These are phyloP conservation scores for Cataglyphis albicans DNA, from an alignment of 2,888 invertebrate species.

Conservation along the genomic window DNA sequence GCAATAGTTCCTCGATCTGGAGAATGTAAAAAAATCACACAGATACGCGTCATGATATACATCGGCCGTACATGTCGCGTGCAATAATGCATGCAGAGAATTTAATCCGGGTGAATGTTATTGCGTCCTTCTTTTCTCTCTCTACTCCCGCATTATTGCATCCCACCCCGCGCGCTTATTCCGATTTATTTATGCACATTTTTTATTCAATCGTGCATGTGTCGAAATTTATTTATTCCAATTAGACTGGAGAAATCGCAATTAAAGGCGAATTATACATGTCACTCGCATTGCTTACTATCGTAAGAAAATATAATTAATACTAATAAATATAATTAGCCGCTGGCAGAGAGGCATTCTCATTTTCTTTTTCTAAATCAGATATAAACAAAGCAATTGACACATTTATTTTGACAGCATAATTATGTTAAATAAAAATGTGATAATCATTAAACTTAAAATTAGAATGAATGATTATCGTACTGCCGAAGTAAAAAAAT, in stretches of 20 bases:
- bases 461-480: neutral
- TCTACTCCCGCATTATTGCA: neutral
- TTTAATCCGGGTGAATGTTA: conserved; percentile 17
- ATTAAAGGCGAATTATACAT: neutral
- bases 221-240: neutral
- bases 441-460: neutral
- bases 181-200: conserved; percentile 12
- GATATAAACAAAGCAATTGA: neutral
- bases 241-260: neutral
- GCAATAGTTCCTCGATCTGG: neutral
- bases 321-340: neutral
- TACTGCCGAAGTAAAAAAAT: neutral
- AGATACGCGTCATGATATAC: neutral
- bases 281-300: neutral
- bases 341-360: neutral
- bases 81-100: conserved; percentile 21
- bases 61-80: neutral
- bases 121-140: conserved; percentile 22
- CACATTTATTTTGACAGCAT: neutral
- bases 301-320: neutral
- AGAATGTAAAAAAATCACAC: neutral
- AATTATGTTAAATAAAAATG: neutral
- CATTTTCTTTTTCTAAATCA: neutral
- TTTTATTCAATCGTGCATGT: conserved; percentile 6
- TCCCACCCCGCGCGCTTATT: neutral